Evolutionary conservation across 1,140 invertebrate species (phyloP).

Genomic region (Bombus sibiricus): DNA sequence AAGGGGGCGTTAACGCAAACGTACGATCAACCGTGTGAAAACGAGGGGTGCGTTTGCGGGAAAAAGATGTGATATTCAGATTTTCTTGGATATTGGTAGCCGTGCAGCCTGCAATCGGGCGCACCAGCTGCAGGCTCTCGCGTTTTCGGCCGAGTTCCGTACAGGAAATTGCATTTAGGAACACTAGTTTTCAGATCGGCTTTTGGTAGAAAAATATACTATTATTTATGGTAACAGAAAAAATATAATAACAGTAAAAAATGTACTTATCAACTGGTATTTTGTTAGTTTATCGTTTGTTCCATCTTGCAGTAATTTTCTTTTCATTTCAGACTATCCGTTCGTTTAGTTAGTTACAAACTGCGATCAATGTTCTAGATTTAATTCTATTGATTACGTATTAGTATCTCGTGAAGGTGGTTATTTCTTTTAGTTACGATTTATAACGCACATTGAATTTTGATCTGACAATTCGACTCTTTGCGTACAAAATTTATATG

Average conservation of each 20-base stretch:
- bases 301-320: too few relatives aligned
- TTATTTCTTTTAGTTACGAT: too few relatives aligned
- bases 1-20: slow-evolving; percentile 12
- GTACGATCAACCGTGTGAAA: slow-evolving; percentile 19
- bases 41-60: slow-evolving; percentile 1
- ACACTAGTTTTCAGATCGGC: not conserved
- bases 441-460: too few relatives aligned
- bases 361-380: too few relatives aligned
- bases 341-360: too few relatives aligned
- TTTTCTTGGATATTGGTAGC: slow-evolving; percentile 11
- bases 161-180: not conserved
- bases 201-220: not conserved
- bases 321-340: too few relatives aligned
- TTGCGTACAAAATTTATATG: too few relatives aligned
- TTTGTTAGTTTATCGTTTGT: too few relatives aligned
- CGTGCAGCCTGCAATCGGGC: not conserved
- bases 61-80: slow-evolving; percentile 12
- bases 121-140: not conserved
- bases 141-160: not conserved
- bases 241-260: not conserved
- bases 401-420: too few relatives aligned
- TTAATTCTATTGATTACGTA: too few relatives aligned
- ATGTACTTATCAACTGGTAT: not conserved
- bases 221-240: not conserved
- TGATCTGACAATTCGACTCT: too few relatives aligned